phyloP scores from a whole-genome alignment of 2,888 invertebrate species.

The Calliopum simillimum region DNA sequence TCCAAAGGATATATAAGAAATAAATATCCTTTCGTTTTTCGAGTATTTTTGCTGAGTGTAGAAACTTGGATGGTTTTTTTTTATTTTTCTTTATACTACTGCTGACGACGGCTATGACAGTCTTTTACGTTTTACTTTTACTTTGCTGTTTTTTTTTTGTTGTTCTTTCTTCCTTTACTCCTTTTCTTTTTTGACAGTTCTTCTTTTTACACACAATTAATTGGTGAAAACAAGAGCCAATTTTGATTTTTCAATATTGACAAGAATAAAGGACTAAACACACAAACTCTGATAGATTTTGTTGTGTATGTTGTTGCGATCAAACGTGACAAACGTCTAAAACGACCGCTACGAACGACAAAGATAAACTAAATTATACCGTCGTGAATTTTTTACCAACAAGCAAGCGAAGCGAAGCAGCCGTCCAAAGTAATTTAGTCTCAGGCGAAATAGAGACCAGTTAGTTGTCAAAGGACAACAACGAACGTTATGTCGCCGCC shows the following conservation, averaged over 20 bases:
- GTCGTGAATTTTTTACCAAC: constrained; percentile 57
- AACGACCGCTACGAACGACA: constrained; percentile 60
- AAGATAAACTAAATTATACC: constrained; percentile 61
- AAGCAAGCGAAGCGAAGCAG: constrained; percentile 37
- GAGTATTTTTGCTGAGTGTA: not conserved
- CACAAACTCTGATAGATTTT: not conserved
- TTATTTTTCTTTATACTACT: no score
- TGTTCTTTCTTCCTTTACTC: constrained; percentile 8
- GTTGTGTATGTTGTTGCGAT: constrained; percentile 6
- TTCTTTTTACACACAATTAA: not conserved
- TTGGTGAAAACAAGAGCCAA: not conserved
- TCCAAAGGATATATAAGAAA: constrained; percentile 4
- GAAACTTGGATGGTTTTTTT: constrained; percentile 28
- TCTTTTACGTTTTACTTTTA: constrained; percentile 6
- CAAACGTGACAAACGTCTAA: constrained; percentile 45
- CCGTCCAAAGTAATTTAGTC: no score
- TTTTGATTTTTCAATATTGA: not conserved
- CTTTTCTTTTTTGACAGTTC: constrained; percentile 15
- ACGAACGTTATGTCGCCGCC: not conserved
- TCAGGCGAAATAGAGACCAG: not conserved
- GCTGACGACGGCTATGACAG: constrained; percentile 23
- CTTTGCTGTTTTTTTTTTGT: not conserved
- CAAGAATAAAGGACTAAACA: not conserved
- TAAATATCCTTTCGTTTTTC: not conserved
- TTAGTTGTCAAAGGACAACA: constrained; percentile 1